Percentiles rank a stretch among this genome's conserved stretches.
phyloP scores from a whole-genome alignment of 2,797 vertebrate genomes.

The Aselliscus stoliczkanus region DNA sequence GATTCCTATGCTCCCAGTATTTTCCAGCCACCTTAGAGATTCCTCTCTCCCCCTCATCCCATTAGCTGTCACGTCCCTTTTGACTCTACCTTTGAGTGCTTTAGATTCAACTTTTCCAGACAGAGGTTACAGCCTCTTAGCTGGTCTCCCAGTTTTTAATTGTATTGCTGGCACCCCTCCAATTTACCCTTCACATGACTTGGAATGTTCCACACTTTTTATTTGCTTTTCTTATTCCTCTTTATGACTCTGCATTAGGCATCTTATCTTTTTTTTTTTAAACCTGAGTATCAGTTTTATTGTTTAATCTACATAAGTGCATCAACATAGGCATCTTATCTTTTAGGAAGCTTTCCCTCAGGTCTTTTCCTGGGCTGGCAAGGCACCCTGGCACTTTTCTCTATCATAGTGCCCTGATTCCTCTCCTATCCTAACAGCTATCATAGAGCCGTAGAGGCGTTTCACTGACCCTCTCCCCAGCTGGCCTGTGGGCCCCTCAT shows the following conservation, averaged over 20 bases:
- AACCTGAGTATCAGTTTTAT: too few species aligned
- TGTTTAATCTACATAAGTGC: too few species aligned
- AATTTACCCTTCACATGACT: neutral
- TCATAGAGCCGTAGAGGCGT: neutral
- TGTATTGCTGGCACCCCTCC: too few species aligned
- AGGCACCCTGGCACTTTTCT: neutral
- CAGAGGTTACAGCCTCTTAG: neutral
- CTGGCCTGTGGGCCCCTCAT: neutral
- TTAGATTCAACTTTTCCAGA: neutral
- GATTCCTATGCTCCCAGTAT: neutral
- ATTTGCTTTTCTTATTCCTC: neutral
- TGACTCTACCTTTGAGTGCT: neutral
- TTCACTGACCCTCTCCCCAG: neutral
- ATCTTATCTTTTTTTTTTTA: neutral
- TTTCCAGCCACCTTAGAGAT: neutral
- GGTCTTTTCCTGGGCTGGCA: neutral
- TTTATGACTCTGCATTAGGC: neutral
- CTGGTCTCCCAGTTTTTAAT: neutral
- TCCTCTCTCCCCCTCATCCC: neutral
- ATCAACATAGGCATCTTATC: neutral
- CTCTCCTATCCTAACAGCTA: neutral
- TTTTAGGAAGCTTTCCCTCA: neutral
- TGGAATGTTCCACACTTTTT: neutral
- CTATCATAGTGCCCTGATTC: neutral
- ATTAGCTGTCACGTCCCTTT: neutral